These are phyloP conservation scores for Lymantria dispar DNA, from an alignment of 2,888 invertebrate genomes.

Conservation along the genomic window DNA sequence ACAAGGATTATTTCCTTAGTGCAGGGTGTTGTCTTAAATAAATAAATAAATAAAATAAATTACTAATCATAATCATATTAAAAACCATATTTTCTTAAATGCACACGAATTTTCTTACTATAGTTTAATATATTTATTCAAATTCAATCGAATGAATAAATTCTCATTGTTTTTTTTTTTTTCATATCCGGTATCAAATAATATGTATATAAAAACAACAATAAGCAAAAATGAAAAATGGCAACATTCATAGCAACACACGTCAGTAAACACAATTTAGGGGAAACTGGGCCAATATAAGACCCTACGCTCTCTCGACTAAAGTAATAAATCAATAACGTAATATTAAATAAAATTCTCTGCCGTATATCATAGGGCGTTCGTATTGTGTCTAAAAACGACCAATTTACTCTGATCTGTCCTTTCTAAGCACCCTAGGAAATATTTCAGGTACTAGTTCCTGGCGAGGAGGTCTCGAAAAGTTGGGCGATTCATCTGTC, in stretches of 20 bases:
- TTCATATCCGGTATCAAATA: background rate
- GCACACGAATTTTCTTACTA: too few relatives aligned
- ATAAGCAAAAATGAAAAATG: conserved; percentile 46
- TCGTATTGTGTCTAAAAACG: conserved; percentile 50
- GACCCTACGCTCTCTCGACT: conserved; percentile 39
- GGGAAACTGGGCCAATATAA: conserved; percentile 46
- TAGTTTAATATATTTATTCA: too few relatives aligned
- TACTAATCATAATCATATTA: too few relatives aligned
- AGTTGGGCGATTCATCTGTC: conserved; percentile 48
- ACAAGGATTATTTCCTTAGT: too few relatives aligned
- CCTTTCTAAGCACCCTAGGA: conserved; percentile 21
- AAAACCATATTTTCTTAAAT: too few relatives aligned
- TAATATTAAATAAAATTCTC: conserved; percentile 75
- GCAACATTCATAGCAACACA: conserved; percentile 41
- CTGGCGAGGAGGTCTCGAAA: conserved; percentile 31
- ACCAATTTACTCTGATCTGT: conserved; percentile 43
- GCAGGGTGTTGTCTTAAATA: too few relatives aligned
- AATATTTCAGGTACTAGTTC: conserved; percentile 16
- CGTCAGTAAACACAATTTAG: conserved; percentile 54
- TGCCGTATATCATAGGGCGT: conserved; percentile 65
- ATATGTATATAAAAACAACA: conserved; percentile 25
- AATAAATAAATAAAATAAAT: too few relatives aligned
- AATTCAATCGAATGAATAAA: too few relatives aligned
- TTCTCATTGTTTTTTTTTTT: too few relatives aligned
- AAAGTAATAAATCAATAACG: conserved; percentile 72